phyloP scores from a whole-genome alignment of 2,888 invertebrate genomes.

The Adineta ricciae region DNA sequence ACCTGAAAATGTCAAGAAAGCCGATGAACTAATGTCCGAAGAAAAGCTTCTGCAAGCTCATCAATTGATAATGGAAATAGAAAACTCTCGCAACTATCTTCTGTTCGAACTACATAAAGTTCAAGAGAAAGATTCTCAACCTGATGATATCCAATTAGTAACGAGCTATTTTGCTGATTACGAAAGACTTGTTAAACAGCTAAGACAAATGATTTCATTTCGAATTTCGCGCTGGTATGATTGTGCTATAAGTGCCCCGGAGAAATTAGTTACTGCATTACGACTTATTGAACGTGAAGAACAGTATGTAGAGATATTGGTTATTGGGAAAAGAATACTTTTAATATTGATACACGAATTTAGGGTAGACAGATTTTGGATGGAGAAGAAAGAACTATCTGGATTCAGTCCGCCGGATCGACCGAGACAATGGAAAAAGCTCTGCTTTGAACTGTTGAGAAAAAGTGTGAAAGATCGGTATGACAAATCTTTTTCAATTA shows the following conservation, averaged over 20 bases:
- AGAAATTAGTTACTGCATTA: slow-evolving; percentile 84
- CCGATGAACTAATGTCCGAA: slow-evolving; percentile 82
- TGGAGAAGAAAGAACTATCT: slow-evolving; percentile 65
- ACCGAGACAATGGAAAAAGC: slow-evolving; percentile 78
- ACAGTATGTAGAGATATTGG: too few relatives aligned
- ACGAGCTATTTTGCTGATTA: neutral
- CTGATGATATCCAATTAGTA: slow-evolving; percentile 24
- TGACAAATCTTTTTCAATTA: neutral
- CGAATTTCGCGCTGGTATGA: slow-evolving; percentile 79
- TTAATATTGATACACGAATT: too few relatives aligned
- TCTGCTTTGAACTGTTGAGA: slow-evolving; percentile 65
- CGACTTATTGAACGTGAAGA: slow-evolving; percentile 94
- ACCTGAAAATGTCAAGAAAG: slow-evolving; percentile 85
- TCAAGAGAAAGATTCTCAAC: slow-evolving; percentile 36
- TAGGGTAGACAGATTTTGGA: slow-evolving; percentile 70
- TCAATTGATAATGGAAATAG: slow-evolving; percentile 54
- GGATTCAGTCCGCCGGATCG: slow-evolving; percentile 86
- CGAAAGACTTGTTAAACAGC: slow-evolving; percentile 61
- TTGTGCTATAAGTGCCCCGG: slow-evolving; percentile 70
- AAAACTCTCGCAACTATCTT: slow-evolving; percentile 38
- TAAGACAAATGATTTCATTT: slow-evolving; percentile 81
- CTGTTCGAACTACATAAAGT: slow-evolving; percentile 24
- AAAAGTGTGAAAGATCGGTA: slow-evolving; percentile 51
- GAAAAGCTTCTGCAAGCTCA: slow-evolving; percentile 88
- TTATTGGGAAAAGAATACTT: too few relatives aligned